Base-by-base conservation (phyloP, 2,888 invertebrate species). In the Notodromas monacha region DNA sequence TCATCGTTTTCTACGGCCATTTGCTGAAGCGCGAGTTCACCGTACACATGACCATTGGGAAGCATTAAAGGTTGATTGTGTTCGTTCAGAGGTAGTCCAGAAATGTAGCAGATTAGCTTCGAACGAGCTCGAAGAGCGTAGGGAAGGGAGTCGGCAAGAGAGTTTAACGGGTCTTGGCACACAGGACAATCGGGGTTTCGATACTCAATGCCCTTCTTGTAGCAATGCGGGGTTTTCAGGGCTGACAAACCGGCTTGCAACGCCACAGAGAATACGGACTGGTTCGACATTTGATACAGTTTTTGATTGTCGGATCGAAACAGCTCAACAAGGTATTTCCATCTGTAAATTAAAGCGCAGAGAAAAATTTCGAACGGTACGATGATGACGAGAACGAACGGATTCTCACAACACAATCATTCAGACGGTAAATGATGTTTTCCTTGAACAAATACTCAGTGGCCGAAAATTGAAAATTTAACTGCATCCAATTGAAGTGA, bases 51-150 rank as follows among this genome's bases (percentile, higher is more conserved):
- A 33, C 92, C 92, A 54, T 92, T 92, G 36, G 96, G 96, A 52
- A 99, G 60, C 67, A 86, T 81, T 69, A 92, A 74, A 8, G 89
- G 89, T 40, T 77, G 79, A 56, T 92, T 89, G 52, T 92, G 73
- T 48, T 92, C 89, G 54, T 96, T 86, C 42, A 96, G 60, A 29
- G 81, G 70, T 41, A 69, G 60, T 15, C 79, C 76, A 35, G 76
- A 73, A 40, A 89, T 67, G 45, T 63, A 57, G 51, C 92, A 96
- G 43, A 89, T 73, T 32, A 89, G 63, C 32, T 81, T 64, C 37
- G 86, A 86, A 52, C 89, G 89, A 31, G 79, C 73, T 51, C 81
- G 81, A 56, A 92, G 89, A 36, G 92, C 84, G 37, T 49, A 55
- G 35, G 96, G 92, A 45, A 96, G 58, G 16, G 64, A 55, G 33